These are phyloP conservation scores for Diorhabda carinulata DNA, from an alignment of 1,140 invertebrate genomes.

Conservation along the genomic window DNA sequence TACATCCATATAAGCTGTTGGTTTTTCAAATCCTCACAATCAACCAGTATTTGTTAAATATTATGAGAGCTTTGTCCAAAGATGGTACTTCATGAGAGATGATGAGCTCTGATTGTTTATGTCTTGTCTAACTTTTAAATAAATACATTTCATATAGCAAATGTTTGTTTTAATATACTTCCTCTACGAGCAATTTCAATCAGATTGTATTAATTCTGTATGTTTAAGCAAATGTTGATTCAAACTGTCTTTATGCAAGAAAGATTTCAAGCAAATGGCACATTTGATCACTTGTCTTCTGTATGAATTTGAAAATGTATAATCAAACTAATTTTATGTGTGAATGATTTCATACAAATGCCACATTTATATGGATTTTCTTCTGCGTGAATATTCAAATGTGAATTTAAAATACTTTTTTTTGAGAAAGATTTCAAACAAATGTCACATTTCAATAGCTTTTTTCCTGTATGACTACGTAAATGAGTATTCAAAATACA, in stretches of 20 bases:
- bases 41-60: too few species aligned
- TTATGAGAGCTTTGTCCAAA: too few species aligned
- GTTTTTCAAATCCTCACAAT: too few species aligned
- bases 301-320: constrained; percentile 1
- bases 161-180: too few species aligned
- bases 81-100: too few species aligned
- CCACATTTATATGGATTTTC: not conserved
- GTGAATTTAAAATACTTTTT: not conserved
- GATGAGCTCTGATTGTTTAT: too few species aligned
- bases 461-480: not conserved
- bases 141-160: too few species aligned
- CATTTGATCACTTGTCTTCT: not conserved
- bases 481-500: not conserved
- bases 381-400: not conserved
- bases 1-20: too few species aligned
- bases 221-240: not conserved
- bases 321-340: constrained; percentile 43
- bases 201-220: not conserved
- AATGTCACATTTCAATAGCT: not conserved
- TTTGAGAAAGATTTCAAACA: not conserved
- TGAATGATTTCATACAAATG: constrained; percentile 7
- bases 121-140: too few species aligned
- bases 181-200: too few species aligned
- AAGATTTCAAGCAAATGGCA: not conserved
- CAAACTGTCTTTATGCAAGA: not conserved